These are phyloP conservation scores for Dermatophagoides farinae DNA, from an alignment of 1,140 invertebrate genomes.

Conservation along the genomic window DNA sequence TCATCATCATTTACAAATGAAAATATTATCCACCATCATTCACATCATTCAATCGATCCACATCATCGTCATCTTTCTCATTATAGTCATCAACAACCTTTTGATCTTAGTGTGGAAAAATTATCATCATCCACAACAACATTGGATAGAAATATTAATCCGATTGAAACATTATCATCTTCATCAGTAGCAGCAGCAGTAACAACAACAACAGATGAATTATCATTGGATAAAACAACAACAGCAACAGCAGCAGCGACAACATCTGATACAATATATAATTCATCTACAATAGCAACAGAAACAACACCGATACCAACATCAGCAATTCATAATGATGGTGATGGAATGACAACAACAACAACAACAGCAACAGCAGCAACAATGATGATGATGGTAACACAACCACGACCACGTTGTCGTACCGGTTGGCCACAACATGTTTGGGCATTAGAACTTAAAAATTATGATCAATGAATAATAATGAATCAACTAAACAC, in stretches of 20 bases:
- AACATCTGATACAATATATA: too few species aligned
- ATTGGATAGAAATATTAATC: background rate
- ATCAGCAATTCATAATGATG: background rate
- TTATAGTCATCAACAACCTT: background rate
- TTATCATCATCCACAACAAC: too few species aligned
- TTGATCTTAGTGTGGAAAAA: too few species aligned
- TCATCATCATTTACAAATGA: background rate
- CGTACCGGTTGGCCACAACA: conserved; percentile 84
- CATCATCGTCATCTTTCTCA: background rate
- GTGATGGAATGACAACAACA: too few species aligned
- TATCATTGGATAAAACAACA: too few species aligned
- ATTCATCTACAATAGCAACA: too few species aligned
- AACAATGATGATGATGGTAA: background rate
- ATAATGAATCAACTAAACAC: too few species aligned
- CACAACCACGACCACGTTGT: conserved; percentile 41
- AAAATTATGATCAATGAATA: conserved; percentile 29
- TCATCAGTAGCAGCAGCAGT: background rate
- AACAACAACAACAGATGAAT: too few species aligned
- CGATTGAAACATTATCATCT: background rate
- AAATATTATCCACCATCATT: background rate
- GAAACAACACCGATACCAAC: background rate
- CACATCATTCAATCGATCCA: too few species aligned
- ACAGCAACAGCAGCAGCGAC: too few species aligned
- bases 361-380: background rate
- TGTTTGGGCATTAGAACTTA: conserved; percentile 73